A percentile compares a stretch with the other conserved stretches of the same genome.
Conservation (phyloP, 2,113 vertebrate genomes). For the Corythornis cristatus region DNA sequence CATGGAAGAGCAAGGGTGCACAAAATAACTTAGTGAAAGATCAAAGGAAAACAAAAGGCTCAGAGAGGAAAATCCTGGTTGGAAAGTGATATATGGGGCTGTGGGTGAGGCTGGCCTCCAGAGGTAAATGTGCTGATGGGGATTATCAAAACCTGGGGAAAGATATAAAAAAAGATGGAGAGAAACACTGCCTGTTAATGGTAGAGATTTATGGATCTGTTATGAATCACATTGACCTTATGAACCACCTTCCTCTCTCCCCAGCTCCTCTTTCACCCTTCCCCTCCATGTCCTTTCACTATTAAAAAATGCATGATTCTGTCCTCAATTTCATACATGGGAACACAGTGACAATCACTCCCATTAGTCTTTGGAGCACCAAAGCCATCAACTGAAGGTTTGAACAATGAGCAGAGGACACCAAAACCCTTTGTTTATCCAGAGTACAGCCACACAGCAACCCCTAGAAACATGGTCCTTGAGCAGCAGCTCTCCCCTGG, state of each 20-base stretch:
- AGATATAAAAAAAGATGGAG: background rate
- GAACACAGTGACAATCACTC: slow-evolving; percentile 9
- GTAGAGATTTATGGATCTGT: slow-evolving; percentile 10
- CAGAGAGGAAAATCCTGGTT: background rate
- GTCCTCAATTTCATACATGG: slow-evolving; percentile 8
- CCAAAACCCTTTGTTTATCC: background rate
- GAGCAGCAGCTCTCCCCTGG: background rate
- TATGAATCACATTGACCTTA: slow-evolving; percentile 6
- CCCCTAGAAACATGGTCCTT: background rate
- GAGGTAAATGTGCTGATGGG: background rate
- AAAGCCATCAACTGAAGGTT: background rate
- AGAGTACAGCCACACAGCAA: background rate
- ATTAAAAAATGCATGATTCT: slow-evolving; percentile 13
- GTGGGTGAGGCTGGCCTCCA: background rate
- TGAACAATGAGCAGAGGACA: background rate
- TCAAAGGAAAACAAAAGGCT: background rate
- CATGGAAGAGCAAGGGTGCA: background rate
- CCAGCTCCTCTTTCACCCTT: background rate
- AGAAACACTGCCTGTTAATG: background rate
- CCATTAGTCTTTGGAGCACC: background rate
- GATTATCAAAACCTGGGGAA: background rate
- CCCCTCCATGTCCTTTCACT: background rate
- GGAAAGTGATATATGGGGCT: background rate
- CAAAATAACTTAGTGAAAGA: background rate
- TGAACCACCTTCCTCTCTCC: background rate